Evolutionary conservation across 2,888 invertebrate genomes (phyloP), one percentile per base, ranked within the genome.

Genomic region (Pheosia gnoma): DNA sequence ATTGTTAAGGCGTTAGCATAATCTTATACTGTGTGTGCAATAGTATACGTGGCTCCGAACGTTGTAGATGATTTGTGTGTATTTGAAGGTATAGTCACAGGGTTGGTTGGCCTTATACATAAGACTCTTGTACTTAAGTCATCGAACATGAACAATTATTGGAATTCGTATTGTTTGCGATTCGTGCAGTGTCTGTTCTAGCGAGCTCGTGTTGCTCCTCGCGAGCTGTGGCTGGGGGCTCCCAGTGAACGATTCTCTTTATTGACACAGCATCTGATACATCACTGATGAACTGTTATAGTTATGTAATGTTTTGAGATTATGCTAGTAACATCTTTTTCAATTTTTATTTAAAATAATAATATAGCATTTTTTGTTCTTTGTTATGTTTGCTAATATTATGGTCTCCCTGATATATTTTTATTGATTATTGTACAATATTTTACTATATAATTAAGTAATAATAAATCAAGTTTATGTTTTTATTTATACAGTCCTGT

Each of bases 341-440:
- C 74, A 77, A 75, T 77, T 74, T 78, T 79, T 78, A 75, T 75
- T 71, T 77, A 74, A 72, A 69, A 70, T 72, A 72, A 41, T 11
- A 25, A 51, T 37, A 55, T 75, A 74, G 73, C 79, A 81, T 80
- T 82, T 84, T 87, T 87, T 88, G 84, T 91, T 90, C 79, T 80
- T 91, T 92, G 91, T 91, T 93, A 92, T 88, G 91, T 92, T 93
- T 93, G 90, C 84, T 84, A 76, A 82, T 85, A 82, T 87, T 82
- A 25, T 25, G 25, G 76, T 86, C 85, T 83, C 81, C 82, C 82
- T 78, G 72, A 86, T 81, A 86, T 87, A 86, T 87, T 84, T 84
- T 86, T 82, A 82, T 82, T 85, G 84, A 84, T 57, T 86, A 86
- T 82, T 86, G 85, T 87, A 87, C 81, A 83, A 85, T 89, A 83